A percentile compares a stretch with the other conserved stretches of the same genome.
These are phyloP conservation scores for Agapornis canus DNA, from an alignment of 2,797 vertebrate species.

Conservation along the genomic window DNA sequence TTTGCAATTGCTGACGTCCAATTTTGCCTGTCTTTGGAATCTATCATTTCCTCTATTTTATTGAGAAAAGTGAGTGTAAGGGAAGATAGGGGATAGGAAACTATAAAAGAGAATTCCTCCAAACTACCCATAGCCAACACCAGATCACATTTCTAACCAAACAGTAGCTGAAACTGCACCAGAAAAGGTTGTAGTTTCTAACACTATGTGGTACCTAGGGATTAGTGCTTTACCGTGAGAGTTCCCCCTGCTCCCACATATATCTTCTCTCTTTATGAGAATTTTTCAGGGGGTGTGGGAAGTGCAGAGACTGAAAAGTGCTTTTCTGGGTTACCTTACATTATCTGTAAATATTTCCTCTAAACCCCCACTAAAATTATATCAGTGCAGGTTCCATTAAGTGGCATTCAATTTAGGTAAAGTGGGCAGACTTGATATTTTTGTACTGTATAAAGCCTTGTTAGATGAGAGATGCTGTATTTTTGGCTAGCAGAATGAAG, in stretches of 20 bases:
- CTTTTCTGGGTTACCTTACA: constrained; percentile 62
- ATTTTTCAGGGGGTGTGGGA: constrained; percentile 54
- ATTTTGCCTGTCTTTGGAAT: constrained; percentile 31
- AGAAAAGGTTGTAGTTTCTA: constrained; percentile 32
- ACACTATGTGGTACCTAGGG: constrained; percentile 36
- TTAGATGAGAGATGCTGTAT: constrained; percentile 56
- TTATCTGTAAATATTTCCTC: constrained; percentile 65
- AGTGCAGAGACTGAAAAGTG: constrained; percentile 46
- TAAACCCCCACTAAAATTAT: constrained; percentile 3
- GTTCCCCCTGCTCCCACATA: constrained; percentile 22
- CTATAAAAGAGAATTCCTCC: neutral
- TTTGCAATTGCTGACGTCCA: neutral
- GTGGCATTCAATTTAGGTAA: constrained; percentile 53
- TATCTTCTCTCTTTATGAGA: constrained; percentile 57
- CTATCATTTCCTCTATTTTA: neutral
- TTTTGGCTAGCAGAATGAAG: constrained; percentile 62
- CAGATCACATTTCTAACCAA: constrained; percentile 53
- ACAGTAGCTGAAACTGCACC: constrained; percentile 37
- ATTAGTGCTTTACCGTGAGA: constrained; percentile 23
- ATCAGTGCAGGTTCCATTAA: constrained; percentile 51
- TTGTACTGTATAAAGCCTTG: constrained; percentile 48
- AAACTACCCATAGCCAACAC: neutral
- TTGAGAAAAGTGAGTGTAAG: neutral
- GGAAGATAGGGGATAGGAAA: neutral
- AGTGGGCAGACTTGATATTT: constrained; percentile 65